Evolutionary conservation across 2,113 vertebrate species (phyloP).

Genomic region (Chaenogobius annularis): DNA sequence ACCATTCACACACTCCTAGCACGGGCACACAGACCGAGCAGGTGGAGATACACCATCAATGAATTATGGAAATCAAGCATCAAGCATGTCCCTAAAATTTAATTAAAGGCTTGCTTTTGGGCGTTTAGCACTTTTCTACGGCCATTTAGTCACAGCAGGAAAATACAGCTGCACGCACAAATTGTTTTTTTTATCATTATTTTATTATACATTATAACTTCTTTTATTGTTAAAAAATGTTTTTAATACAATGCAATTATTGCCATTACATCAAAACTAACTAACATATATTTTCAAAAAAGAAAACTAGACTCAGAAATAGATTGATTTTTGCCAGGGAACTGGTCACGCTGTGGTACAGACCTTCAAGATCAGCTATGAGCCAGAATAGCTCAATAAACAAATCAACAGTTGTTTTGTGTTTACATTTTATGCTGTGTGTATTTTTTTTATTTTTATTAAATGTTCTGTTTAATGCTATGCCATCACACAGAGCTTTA

Average conservation of each 20-base stretch:
- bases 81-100: conserved; percentile 65
- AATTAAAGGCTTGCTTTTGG: conserved; percentile 65
- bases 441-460: neutral
- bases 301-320: neutral
- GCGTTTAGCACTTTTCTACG: conserved; percentile 31
- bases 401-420: no score
- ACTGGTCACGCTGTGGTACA: neutral
- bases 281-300: neutral
- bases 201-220: neutral
- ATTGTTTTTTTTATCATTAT: neutral
- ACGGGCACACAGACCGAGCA: conserved; percentile 63
- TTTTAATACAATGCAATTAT: neutral
- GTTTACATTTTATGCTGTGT: no score
- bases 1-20: conserved; percentile 72
- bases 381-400: no score
- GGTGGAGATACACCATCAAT: conserved; percentile 74
- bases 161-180: conserved; percentile 22
- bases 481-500: neutral
- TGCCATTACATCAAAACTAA: neutral
- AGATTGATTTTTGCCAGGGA: neutral
- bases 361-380: neutral
- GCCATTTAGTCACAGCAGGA: conserved; percentile 28
- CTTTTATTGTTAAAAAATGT: neutral
- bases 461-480: neutral
- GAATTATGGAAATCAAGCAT: conserved; percentile 73